Evolutionary conservation across 2,797 vertebrate species (phyloP).

Genomic region (Mus caroli): DNA sequence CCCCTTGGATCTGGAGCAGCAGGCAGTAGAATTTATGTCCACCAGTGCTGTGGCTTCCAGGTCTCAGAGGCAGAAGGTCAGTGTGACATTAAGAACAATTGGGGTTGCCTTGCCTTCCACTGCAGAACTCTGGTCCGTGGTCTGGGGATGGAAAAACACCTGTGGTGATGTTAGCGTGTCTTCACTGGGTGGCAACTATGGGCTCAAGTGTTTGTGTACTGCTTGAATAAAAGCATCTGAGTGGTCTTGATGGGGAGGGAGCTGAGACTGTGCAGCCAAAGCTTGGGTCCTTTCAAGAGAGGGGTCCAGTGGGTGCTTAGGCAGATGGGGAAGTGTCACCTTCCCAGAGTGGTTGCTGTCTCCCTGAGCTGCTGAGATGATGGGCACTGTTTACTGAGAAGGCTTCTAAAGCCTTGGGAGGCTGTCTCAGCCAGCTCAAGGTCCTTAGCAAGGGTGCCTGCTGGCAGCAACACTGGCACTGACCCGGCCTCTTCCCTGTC

Average conservation of each 20-base stretch:
- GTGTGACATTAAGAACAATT: conserved; percentile 78
- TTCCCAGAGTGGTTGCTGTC: neutral
- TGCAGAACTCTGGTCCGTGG: conserved; percentile 74
- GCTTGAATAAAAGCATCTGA: neutral
- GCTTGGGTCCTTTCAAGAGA: conserved; percentile 32
- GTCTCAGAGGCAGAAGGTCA: conserved; percentile 85
- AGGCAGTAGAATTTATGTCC: conserved; percentile 81
- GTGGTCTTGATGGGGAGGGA: neutral
- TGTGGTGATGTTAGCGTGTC: conserved; percentile 46
- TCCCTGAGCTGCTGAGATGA: neutral
- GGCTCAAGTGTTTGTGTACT: conserved; percentile 43
- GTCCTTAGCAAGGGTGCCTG: neutral
- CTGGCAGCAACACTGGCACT: neutral
- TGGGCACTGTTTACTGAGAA: neutral
- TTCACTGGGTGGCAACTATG: conserved; percentile 52
- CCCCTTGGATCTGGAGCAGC: conserved; percentile 83
- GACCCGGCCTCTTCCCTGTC: neutral
- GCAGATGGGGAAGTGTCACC: neutral
- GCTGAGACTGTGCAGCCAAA: conserved; percentile 14
- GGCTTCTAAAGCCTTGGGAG: neutral
- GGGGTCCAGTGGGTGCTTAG: neutral
- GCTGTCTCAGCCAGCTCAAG: neutral
- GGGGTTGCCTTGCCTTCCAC: conserved; percentile 80
- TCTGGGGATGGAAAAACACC: conserved; percentile 76
- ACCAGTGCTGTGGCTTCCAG: conserved; percentile 74